A percentile compares a stretch with the other conserved stretches of the same genome.
Evolutionary conservation across 2,113 vertebrate genomes (phyloP).

Genomic region (Oreotrochilus melanogaster): DNA sequence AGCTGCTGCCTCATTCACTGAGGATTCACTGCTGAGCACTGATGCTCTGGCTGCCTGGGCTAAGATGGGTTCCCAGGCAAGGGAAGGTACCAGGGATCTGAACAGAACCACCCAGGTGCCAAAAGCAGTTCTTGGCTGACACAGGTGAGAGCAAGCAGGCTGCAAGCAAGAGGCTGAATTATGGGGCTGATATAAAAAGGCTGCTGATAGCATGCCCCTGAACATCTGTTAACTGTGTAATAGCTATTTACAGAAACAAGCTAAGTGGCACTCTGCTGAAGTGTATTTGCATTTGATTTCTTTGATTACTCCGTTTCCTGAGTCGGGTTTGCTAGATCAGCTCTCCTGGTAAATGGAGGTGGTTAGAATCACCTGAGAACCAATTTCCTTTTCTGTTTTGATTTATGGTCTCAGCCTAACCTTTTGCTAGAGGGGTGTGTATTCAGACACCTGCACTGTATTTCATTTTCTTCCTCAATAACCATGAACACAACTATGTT

Average conservation of each 20-base stretch:
- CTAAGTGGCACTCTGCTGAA: slow-evolving; percentile 18
- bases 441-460: not conserved
- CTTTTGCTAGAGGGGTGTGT: not conserved
- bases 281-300: slow-evolving; percentile 21
- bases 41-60: not conserved
- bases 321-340: slow-evolving; percentile 14
- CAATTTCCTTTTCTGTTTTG: not conserved
- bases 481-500: not conserved
- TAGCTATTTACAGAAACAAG: slow-evolving; percentile 6
- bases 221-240: not conserved
- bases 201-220: not conserved
- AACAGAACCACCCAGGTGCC: not conserved
- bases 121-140: not conserved
- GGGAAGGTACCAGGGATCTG: not conserved
- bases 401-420: not conserved
- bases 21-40: not conserved
- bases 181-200: not conserved
- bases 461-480: not conserved
- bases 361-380: slow-evolving; percentile 11
- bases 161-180: not conserved
- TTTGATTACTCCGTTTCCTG: not conserved
- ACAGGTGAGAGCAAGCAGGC: not conserved
- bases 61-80: not conserved
- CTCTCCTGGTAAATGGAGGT: not conserved
- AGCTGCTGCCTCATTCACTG: not conserved